Percentiles rank a stretch among this genome's conserved stretches.
Evolutionary conservation across 2,113 vertebrate genomes (phyloP).

Genomic region (Notechis scutatus): DNA sequence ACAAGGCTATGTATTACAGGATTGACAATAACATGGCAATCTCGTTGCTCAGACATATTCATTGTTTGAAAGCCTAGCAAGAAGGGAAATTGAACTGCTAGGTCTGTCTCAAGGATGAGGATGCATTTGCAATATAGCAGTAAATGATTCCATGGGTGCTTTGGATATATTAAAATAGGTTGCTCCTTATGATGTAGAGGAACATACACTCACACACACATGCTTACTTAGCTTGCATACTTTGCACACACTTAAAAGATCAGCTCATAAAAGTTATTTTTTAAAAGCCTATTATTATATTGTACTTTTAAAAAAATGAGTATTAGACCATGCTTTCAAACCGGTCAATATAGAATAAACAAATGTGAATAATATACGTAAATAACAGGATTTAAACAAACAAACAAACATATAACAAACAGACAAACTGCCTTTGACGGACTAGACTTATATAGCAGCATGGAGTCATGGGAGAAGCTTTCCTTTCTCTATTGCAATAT

Average conservation of each 20-base stretch:
- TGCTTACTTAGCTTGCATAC: not conserved
- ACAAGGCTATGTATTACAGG: conserved; percentile 47
- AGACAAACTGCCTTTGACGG: not conserved
- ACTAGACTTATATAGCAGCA: not conserved
- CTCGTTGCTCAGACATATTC: conserved; percentile 50
- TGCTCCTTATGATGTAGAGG: conserved; percentile 28
- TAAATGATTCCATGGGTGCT: conserved; percentile 28
- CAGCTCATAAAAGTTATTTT: not conserved
- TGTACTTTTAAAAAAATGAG: not conserved
- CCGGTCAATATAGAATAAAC: not conserved
- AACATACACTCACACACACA: too few relatives aligned
- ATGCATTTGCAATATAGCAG: conserved; percentile 36
- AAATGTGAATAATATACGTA: not conserved
- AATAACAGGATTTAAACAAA: not conserved
- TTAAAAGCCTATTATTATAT: not conserved
- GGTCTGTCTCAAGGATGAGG: conserved; percentile 46
- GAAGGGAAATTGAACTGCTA: conserved; percentile 46
- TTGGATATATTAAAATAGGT: conserved; percentile 13
- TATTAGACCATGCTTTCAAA: not conserved
- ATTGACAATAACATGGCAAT: conserved; percentile 59
- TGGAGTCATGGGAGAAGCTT: not conserved
- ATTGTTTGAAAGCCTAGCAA: conserved; percentile 52
- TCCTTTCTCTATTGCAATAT: not conserved
- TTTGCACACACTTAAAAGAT: not conserved
- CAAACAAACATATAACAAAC: not conserved